phyloP scores from a whole-genome alignment of 1,140 invertebrate species.

The Leguminivora glycinivorella region DNA sequence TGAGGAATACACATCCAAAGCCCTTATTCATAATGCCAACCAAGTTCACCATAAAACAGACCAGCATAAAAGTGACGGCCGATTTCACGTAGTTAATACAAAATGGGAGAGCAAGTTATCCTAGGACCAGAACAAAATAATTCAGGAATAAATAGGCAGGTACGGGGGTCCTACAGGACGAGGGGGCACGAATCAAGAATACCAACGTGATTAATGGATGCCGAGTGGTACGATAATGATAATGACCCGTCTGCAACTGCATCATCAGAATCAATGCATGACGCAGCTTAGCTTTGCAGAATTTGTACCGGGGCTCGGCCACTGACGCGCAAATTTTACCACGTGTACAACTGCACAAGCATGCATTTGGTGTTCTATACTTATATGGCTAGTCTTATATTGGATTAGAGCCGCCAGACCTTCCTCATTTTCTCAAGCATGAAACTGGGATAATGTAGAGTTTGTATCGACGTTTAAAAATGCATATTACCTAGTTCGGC shows the following conservation, averaged over 20 bases:
- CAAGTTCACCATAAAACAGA: not conserved
- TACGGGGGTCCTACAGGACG: slow-evolving; percentile 13
- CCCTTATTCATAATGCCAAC: not conserved
- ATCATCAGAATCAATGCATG: slow-evolving; percentile 32
- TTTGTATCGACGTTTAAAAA: no score
- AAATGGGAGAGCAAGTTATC: not conserved
- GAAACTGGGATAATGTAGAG: no score
- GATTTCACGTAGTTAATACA: not conserved
- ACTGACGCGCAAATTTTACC: not conserved
- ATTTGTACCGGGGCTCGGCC: not conserved
- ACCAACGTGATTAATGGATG: slow-evolving; percentile 75
- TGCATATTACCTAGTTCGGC: no score
- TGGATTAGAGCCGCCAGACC: no score
- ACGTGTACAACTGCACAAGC: no score
- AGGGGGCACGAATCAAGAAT: slow-evolving; percentile 54
- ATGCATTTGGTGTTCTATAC: no score
- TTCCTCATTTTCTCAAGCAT: no score
- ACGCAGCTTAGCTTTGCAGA: slow-evolving; percentile 13
- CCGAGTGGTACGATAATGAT: slow-evolving; percentile 66
- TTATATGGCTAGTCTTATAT: no score
- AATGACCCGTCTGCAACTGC: slow-evolving; percentile 51
- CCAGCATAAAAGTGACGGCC: not conserved
- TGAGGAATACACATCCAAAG: not conserved
- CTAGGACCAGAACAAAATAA: not conserved
- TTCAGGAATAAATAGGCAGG: not conserved